Percentiles rank a stretch among this genome's conserved stretches.
phyloP scores from a whole-genome alignment of 1,140 invertebrate genomes.

The Pseudachorutes palmiensis region DNA sequence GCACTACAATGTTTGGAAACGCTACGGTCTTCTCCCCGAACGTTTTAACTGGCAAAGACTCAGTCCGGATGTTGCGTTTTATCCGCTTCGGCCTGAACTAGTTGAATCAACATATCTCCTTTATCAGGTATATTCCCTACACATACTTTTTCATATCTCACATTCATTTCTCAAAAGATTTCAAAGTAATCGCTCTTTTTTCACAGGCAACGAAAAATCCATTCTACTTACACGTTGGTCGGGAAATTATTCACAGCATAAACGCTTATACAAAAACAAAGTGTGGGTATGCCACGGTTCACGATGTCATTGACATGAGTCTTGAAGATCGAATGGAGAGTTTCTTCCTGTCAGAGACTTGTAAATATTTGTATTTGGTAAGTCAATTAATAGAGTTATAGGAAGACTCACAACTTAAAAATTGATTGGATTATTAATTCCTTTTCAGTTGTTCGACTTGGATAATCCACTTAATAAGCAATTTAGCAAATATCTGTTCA shows the following conservation, averaged over 20 bases:
- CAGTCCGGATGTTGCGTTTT: slow-evolving; percentile 57
- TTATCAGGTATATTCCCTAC: slow-evolving; percentile 48
- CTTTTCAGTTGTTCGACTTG: slow-evolving; percentile 57
- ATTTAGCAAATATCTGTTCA: slow-evolving; percentile 53
- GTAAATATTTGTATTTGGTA: slow-evolving; percentile 63
- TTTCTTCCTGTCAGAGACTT: slow-evolving; percentile 63
- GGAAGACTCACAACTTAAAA: neutral
- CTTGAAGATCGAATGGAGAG: slow-evolving; percentile 64
- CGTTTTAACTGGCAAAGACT: slow-evolving; percentile 59
- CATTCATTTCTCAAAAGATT: neutral
- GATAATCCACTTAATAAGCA: slow-evolving; percentile 57
- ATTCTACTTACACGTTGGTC: slow-evolving; percentile 62
- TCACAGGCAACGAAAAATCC: slow-evolving; percentile 58
- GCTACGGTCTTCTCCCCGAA: slow-evolving; percentile 58
- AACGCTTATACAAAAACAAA: slow-evolving; percentile 52
- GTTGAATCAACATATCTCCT: slow-evolving; percentile 62
- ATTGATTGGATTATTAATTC: neutral
- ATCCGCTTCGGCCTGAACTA: slow-evolving; percentile 59
- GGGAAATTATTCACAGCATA: slow-evolving; percentile 55
- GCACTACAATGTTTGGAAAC: slow-evolving; percentile 51
- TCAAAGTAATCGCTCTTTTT: neutral
- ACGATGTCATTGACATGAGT: slow-evolving; percentile 59
- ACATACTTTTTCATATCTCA: neutral
- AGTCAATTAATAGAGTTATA: slow-evolving; percentile 29
- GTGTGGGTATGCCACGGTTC: slow-evolving; percentile 63